A percentile compares a stretch with the other conserved stretches of the same genome.
Evolutionary conservation across 2,797 vertebrate genomes (phyloP).

Genomic region (Amblyraja radiata): DNA sequence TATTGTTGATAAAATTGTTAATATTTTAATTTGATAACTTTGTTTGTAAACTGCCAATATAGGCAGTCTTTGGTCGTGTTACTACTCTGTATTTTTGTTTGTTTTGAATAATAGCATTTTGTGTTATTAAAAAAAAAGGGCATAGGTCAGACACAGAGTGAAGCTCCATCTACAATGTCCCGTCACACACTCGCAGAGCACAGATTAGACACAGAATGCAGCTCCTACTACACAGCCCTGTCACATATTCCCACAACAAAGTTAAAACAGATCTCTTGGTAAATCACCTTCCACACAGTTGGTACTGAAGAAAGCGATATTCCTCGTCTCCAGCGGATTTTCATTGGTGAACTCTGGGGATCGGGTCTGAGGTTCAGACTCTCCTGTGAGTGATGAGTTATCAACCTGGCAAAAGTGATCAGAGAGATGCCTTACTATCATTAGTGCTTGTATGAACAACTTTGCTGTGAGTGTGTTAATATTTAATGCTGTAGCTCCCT

Average conservation of each 20-base stretch:
- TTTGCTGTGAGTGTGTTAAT: neutral
- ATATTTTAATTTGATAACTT: too few relatives aligned
- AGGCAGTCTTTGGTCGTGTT: too few relatives aligned
- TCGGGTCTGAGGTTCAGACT: neutral
- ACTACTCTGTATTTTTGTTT: too few relatives aligned
- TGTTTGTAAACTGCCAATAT: too few relatives aligned
- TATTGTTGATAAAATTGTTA: too few relatives aligned
- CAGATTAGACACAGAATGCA: neutral
- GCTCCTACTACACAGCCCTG: neutral
- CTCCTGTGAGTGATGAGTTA: slow-evolving; percentile 17
- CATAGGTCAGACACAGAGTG: too few relatives aligned
- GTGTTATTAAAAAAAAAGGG: too few relatives aligned
- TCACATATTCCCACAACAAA: neutral
- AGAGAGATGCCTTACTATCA: neutral
- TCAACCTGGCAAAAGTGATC: neutral
- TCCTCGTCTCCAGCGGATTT: neutral
- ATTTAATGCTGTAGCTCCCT: neutral
- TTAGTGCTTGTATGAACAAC: neutral
- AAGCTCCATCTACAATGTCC: too few relatives aligned
- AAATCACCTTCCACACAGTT: slow-evolving; percentile 20
- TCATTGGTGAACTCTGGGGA: neutral
- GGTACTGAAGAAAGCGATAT: neutral
- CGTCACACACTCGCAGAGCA: neutral
- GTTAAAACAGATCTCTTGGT: neutral
- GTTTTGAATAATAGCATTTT: too few relatives aligned